A percentile compares a stretch with the other conserved stretches of the same genome.
phyloP scores from a whole-genome alignment of 1,140 invertebrate species.

The Heliconius eleuchia region DNA sequence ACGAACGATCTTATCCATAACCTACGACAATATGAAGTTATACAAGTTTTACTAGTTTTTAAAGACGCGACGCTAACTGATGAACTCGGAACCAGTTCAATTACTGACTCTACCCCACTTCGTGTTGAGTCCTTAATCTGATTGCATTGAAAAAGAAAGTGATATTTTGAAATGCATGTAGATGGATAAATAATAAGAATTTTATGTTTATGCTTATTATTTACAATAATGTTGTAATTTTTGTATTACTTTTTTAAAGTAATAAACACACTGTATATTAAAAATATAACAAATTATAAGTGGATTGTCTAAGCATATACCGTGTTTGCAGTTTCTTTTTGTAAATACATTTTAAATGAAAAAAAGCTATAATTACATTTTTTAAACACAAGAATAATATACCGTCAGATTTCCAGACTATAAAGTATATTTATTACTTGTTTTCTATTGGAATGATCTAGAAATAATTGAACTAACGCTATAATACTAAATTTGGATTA shows the following conservation, averaged over 20 bases:
- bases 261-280: no score
- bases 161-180: neutral
- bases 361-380: neutral
- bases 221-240: neutral
- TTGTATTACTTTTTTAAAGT: neutral
- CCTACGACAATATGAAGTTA: constrained; percentile 31
- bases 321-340: neutral
- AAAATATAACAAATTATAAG: neutral
- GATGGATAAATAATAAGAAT: neutral
- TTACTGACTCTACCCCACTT: constrained; percentile 14
- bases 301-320: neutral
- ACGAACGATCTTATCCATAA: constrained; percentile 10
- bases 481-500: constrained; percentile 44
- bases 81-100: constrained; percentile 22
- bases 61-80: constrained; percentile 18
- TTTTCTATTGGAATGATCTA: neutral
- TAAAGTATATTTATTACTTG: neutral
- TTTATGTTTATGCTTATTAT: no score
- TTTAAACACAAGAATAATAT: neutral
- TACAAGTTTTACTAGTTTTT: constrained; percentile 29
- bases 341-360: neutral
- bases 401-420: neutral
- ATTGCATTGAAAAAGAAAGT: constrained; percentile 1
- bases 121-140: neutral
- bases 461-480: neutral